Base-by-base conservation (phyloP, 2,888 invertebrate genomes). In the Leucophora obtusa region DNA sequence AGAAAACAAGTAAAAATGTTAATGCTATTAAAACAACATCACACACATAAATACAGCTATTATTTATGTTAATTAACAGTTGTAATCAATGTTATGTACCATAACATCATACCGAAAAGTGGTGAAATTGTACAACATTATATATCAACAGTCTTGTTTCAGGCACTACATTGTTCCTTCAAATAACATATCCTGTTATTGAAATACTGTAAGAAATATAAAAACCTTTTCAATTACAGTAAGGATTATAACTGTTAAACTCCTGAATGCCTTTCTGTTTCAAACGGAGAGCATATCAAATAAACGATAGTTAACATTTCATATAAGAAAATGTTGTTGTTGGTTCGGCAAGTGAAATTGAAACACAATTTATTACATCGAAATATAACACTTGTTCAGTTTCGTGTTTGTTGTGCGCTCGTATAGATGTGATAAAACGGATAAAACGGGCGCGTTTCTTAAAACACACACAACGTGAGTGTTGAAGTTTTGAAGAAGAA, bases 321-420 rank as follows among this genome's bases (percentile, higher is more conserved):
- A 28, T n/a, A 56, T 56, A 24, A n/a, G 69, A 35, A 35, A 14
- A n/a, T 72, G n/a, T 66, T 77, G 59, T 77, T 82, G 59, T 60
- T n/a, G 51, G 59, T 56, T 38, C 56, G 69, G 63, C 69, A 68
- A 43, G 17, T 65, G 71, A 81, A 77, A 80, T 62, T 78, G 83
- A 70, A 81, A 83, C 83, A 70, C 59, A 77, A 69, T 80, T 82
- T 75, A 81, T 81, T 63, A 60, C 69, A 73, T 62, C 73, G 70
- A 60, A 59, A 60, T 56, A 70, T 56, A 77, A 65, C 70, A 81
- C 81, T 81, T 81, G 77, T 85, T 89, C 86, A 89, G 89, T 89
- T 88, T 88, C 89, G 89, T 89, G 88, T 89, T 89, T 87, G 86
- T 86, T 85, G 88, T 88, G 87, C 88, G 88, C 88, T 87, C 87